A percentile compares a stretch with the other conserved stretches of the same genome.
Conservation (phyloP, 2,113 vertebrate genomes). For the Scomber colias region DNA sequence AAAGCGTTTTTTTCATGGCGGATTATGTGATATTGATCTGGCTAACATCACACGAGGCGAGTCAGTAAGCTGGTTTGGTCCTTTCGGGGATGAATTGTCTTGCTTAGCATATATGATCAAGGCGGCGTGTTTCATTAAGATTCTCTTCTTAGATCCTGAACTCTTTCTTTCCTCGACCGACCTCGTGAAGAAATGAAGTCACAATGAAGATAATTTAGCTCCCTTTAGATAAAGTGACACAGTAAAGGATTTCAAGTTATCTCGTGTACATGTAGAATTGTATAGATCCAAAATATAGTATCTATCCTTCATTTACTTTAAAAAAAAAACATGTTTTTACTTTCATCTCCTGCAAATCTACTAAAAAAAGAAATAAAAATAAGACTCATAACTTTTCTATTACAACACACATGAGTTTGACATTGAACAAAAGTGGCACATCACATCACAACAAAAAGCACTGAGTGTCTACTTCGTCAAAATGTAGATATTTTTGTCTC, state of each 20-base stretch:
- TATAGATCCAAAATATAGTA: conserved; percentile 30
- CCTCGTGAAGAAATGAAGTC: not conserved
- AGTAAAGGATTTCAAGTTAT: conserved; percentile 64
- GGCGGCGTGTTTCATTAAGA: not conserved
- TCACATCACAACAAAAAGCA: conserved; percentile 35
- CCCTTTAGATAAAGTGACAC: conserved; percentile 63
- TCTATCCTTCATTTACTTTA: conserved; percentile 11
- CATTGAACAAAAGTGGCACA: conserved; percentile 21
- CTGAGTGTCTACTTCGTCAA: conserved; percentile 14
- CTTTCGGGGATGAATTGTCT: conserved; percentile 28
- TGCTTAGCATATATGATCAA: not conserved
- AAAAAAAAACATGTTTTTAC: no score
- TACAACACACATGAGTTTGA: conserved; percentile 42
- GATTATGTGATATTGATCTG: not conserved
- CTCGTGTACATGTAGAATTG: conserved; percentile 28
- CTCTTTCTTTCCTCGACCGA: not conserved
- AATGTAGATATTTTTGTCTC: conserved; percentile 7
- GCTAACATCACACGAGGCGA: not conserved
- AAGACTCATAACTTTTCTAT: not conserved
- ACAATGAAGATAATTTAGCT: conserved; percentile 15
- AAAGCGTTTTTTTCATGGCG: not conserved
- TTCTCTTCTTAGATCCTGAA: not conserved
- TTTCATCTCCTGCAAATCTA: not conserved
- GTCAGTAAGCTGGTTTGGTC: conserved; percentile 56
- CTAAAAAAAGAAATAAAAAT: not conserved